Evolutionary conservation across 2,113 vertebrate species (phyloP).

Genomic region (Syngnathoides biaculeatus): DNA sequence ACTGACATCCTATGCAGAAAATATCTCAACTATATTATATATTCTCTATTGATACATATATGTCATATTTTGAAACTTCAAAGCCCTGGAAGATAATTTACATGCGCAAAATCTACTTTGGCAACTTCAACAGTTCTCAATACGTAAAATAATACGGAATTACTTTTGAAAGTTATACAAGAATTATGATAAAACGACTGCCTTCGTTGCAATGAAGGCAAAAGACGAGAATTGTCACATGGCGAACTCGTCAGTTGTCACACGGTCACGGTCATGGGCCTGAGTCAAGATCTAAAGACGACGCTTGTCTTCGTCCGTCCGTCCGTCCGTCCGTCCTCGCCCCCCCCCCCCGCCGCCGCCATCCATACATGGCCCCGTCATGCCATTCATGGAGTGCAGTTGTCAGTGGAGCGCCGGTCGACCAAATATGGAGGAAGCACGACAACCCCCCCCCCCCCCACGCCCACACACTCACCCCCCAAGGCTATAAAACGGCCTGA

Average conservation of each 20-base stretch:
- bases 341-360: constrained; percentile 77
- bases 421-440: constrained; percentile 83
- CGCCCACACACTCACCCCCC: too few relatives aligned
- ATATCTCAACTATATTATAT: too few relatives aligned
- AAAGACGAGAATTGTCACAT: background rate
- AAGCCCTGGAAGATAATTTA: too few relatives aligned
- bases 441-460: constrained; percentile 20
- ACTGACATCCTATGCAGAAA: too few relatives aligned
- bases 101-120: too few relatives aligned
- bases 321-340: constrained; percentile 9
- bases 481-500: constrained; percentile 69
- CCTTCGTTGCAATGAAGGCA: background rate
- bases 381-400: constrained; percentile 84
- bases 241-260: background rate
- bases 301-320: constrained; percentile 32
- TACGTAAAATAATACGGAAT: too few relatives aligned
- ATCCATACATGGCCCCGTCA: constrained; percentile 61
- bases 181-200: too few relatives aligned
- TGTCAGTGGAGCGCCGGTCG: constrained; percentile 68
- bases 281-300: constrained; percentile 31
- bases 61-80: too few relatives aligned
- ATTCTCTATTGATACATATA: too few relatives aligned
- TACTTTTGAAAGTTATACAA: too few relatives aligned
- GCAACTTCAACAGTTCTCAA: too few relatives aligned
- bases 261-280: background rate